Percentiles rank a stretch among this genome's conserved stretches.
Conservation (phyloP, 2,113 vertebrate species). For the Leiothrix lutea region DNA sequence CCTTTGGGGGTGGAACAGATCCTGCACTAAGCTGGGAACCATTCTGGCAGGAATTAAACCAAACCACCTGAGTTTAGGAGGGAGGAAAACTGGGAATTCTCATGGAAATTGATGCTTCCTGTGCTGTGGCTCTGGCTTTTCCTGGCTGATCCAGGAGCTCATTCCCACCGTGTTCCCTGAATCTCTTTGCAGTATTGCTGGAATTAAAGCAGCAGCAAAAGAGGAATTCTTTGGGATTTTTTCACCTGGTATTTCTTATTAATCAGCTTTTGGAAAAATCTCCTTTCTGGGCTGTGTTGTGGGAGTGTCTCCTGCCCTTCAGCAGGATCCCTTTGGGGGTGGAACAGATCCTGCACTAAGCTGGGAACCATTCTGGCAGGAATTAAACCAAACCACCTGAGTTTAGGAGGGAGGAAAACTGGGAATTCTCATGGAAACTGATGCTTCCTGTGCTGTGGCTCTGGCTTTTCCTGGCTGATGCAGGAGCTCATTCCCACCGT, state of each 20-base stretch:
- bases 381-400: rapidly evolving
- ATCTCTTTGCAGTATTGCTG: constrained; percentile 82
- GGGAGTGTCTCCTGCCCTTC: no score
- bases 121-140: background rate
- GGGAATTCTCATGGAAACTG: rapidly evolving
- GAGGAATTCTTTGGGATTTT: no score
- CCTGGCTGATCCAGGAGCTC: background rate
- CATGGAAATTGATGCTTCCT: rapidly evolving
- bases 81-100: background rate
- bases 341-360: no score
- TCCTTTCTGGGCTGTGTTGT: no score
- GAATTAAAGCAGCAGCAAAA: constrained; percentile 48
- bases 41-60: background rate
- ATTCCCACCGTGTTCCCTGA: rapidly evolving
- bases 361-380: background rate
- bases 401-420: background rate
- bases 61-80: rapidly evolving
- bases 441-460: background rate
- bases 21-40: no score
- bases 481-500: rapidly evolving
- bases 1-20: no score
- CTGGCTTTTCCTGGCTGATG: no score
- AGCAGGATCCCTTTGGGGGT: no score
- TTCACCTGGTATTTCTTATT: no score
- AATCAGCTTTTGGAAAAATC: background rate